These are phyloP conservation scores for Eupsittula cactorum DNA, from an alignment of 2,113 vertebrate genomes.

Conservation along the genomic window DNA sequence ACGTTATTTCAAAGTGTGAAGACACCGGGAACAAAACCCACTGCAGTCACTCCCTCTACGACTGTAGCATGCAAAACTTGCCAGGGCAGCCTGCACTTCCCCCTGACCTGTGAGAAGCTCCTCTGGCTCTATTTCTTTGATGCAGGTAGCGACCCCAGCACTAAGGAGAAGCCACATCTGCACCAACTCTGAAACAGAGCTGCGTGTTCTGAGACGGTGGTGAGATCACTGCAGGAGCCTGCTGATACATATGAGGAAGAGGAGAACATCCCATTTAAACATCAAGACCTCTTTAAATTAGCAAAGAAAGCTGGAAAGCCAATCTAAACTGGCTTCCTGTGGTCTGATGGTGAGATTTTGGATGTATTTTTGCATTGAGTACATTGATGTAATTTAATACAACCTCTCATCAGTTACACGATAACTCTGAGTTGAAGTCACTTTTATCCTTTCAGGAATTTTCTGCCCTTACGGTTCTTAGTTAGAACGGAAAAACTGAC, in stretches of 20 bases:
- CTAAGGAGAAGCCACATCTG: background rate
- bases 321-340: background rate
- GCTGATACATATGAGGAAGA: rapidly evolving
- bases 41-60: background rate
- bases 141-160: background rate
- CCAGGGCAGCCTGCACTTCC: background rate
- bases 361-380: background rate
- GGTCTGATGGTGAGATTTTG: rapidly evolving
- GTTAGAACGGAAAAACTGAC: background rate
- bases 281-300: background rate
- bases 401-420: background rate
- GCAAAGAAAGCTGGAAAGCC: background rate
- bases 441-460: background rate
- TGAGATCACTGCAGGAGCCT: background rate
- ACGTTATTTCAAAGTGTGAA: background rate
- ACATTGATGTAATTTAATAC: background rate
- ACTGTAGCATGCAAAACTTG: background rate
- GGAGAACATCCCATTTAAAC: background rate
- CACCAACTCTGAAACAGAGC: background rate
- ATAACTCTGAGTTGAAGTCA: background rate
- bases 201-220: rapidly evolving
- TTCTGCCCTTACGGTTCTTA: background rate
- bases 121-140: background rate
- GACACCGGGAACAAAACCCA: background rate
- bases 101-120: background rate